Evolutionary conservation across 1,140 invertebrate genomes (phyloP).

Genomic region (Rhynchophorus ferrugineus): DNA sequence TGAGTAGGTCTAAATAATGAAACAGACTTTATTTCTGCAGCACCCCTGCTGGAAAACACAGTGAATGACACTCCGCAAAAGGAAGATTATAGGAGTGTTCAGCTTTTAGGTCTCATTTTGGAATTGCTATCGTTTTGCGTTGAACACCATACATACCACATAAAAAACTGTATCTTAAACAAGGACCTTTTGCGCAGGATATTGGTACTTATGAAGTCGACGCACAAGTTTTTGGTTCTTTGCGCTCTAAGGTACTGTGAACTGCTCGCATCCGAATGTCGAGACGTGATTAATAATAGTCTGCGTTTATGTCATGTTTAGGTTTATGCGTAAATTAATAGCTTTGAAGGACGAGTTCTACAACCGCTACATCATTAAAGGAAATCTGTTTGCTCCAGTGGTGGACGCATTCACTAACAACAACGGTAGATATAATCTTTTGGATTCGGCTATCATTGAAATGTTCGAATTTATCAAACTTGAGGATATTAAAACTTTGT

Average conservation of each 20-base stretch:
- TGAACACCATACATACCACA: slow-evolving; percentile 99
- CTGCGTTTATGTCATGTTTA: not conserved
- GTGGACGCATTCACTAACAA: slow-evolving; percentile 94
- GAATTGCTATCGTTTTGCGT: slow-evolving; percentile 98
- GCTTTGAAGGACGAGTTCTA: slow-evolving; percentile 98
- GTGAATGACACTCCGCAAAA: slow-evolving; percentile 75
- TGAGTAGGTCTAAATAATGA: slow-evolving; percentile 1
- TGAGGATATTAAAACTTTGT: slow-evolving; percentile 94
- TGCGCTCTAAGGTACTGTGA: slow-evolving; percentile 63
- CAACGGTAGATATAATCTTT: slow-evolving; percentile 91
- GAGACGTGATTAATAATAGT: not conserved
- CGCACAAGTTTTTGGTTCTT: slow-evolving; percentile 94
- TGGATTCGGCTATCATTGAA: slow-evolving; percentile 98
- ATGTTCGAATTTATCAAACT: slow-evolving; percentile 98
- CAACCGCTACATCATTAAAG: slow-evolving; percentile 91
- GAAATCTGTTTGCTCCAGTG: slow-evolving; percentile 90
- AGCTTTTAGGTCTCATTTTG: slow-evolving; percentile 87
- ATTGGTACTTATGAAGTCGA: slow-evolving; percentile 93
- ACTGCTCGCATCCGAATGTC: not conserved
- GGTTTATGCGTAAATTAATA: slow-evolving; percentile 93
- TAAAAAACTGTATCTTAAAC: slow-evolving; percentile 95
- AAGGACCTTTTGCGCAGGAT: slow-evolving; percentile 93
- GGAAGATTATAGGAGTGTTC: slow-evolving; percentile 95
- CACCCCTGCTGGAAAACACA: slow-evolving; percentile 84
- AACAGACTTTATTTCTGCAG: slow-evolving; percentile 43